Evolutionary conservation across 1,140 invertebrate genomes (phyloP), one percentile per base, ranked within the genome.

Genomic region (Cepaea nemoralis): DNA sequence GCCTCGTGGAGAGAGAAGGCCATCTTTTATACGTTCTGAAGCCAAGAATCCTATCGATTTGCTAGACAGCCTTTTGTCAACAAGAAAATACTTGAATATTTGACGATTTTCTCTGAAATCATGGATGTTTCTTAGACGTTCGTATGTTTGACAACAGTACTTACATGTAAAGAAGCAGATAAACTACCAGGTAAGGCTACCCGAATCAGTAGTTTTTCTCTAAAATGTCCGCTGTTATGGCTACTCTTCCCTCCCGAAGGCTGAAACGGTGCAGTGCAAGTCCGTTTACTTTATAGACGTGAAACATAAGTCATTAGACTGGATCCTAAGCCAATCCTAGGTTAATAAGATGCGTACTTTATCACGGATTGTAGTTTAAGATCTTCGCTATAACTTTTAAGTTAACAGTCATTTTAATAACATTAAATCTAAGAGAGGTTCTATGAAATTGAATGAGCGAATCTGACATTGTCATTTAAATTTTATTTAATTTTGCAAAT

Each of bases 41-140:
- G 76, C 50, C 0, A 77, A 77, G 76, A 77, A 77, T 77, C 66
- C 66, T 77, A 77, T 77, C 76, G 76, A 77, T 77, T 66, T 37
- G 66, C 37, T 77, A 37, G 35, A 77, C 6, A 77, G 8, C 14
- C n/a, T 63, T 66, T 77, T 77, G 48, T 63, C 76, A 77, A 40
- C 31, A 66, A n/a, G 27, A 66, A 66, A 45, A 45, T 27, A 48
- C 14, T 35, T 66, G 50, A 77, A 77, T 6, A 77, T 40, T 63
- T 77, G 39, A n/a, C 50, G 14, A 3, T 35, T 75, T 75, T 75
- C 42, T 8, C 31, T 48, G 24, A 39, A 1, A 22, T 66, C 40
- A 66, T 63, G 19, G 33, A n/a, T 27, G 31, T 39, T 45, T 71
- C 40, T 40, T 39, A 10, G 14, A 40, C n/a, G 2, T 71, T 71